Conservation (phyloP, 35 echinoderm and acorn worm genomes). For the Ptychodera flava region DNA sequence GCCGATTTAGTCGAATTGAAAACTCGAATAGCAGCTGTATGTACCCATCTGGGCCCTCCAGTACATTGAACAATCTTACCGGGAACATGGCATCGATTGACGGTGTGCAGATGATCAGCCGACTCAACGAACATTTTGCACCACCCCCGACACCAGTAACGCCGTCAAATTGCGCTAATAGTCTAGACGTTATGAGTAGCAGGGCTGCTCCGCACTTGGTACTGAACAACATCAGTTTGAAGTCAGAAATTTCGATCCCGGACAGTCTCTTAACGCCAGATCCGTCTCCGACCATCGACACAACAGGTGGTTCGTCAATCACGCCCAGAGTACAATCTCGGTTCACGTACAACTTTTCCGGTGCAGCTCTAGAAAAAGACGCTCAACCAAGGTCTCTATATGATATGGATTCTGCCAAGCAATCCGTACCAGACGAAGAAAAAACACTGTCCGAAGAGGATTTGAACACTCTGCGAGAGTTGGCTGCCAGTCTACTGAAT, state of each 20-base stretch:
- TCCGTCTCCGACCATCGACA: background rate
- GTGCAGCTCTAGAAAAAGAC: background rate
- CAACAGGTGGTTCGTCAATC: background rate
- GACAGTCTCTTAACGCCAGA: background rate
- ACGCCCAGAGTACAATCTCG: background rate
- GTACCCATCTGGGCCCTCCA: background rate
- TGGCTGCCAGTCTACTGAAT: background rate
- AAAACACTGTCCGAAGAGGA: background rate
- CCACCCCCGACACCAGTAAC: background rate
- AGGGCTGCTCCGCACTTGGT: background rate
- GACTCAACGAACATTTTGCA: background rate
- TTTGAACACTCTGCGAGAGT: background rate
- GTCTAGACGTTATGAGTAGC: background rate
- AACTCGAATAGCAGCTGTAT: background rate
- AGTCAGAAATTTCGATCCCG: background rate
- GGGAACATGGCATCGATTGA: background rate
- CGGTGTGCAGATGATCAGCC: background rate
- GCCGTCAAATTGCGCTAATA: background rate
- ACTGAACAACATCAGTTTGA: background rate
- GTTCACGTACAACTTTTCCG: background rate
- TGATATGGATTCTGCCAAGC: no score
- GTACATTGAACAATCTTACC: background rate
- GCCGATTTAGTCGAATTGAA: background rate
- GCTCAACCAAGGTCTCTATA: no score
- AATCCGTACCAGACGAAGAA: background rate